Evolutionary conservation across 92 coral and sea anemone species (phyloP), one percentile per base, ranked within the genome.

Genomic region (Actinernus sp.): DNA sequence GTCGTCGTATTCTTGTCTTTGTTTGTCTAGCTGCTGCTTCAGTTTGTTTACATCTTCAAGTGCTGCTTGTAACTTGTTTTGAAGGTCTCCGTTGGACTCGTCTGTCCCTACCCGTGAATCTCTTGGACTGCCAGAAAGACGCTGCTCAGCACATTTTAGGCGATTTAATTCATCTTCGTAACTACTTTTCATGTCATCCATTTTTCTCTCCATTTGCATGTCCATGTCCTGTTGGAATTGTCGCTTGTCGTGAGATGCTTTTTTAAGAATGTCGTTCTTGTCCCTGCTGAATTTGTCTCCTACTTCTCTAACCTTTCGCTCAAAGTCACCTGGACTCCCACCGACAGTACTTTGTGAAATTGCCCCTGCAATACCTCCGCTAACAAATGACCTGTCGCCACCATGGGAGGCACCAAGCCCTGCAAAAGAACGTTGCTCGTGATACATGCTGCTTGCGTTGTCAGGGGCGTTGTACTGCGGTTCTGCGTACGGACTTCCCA

Each of bases 181-280:
- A n/a, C 49, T 39, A 5, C 39, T 44, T 3, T 28, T 51, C 32
- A 58, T 63, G 2, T 34, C 65, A 27, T 75, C 74, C 14, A 75
- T 30, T 49, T 74, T 71, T 49, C 76, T 69, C 30, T 50, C 74
- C 25, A 54, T 58, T 49, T 83, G 82, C 18, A 44, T 43, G 31
- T 63, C 61, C 19, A 66, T 49, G 16, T 68, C 74, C 41, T 88
- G 74, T 40, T 89, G 87, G 33, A 64, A 55, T 38, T 70, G 79
- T 64, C 82, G 52, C 68, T 85, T 80, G 37, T 85, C 88, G 21
- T 60, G 66, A 1, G 88, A 67, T 3, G 92, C 74, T 31, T 74
- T 83, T 28, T 65, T 58, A 13, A 85, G 36, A 22, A 70, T 75
- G 9, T 75, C 84, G 2, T 65, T 58, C 22, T 55, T 84, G 19